These are phyloP conservation scores for Parthenolecanium corni DNA, from an alignment of 2,888 invertebrate genomes.

Conservation along the genomic window DNA sequence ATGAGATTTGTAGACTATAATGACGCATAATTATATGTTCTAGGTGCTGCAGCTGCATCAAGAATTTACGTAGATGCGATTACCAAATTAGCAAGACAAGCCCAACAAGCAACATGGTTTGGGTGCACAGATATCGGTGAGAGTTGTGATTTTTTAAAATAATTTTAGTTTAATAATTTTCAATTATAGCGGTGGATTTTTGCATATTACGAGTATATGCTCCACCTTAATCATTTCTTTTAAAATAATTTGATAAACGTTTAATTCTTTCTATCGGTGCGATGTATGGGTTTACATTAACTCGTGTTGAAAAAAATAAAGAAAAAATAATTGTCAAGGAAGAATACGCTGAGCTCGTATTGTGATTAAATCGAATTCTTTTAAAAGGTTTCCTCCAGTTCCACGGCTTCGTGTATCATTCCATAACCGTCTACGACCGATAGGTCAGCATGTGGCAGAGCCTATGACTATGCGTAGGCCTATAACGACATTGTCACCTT, in stretches of 20 bases:
- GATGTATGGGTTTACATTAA: too few relatives aligned
- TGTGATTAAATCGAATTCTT: not conserved
- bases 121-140: slow-evolving; percentile 84
- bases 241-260: too few relatives aligned
- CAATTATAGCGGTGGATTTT: not conserved
- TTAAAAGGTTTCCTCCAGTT: slow-evolving; percentile 14
- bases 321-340: too few relatives aligned
- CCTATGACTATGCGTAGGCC: not conserved
- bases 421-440: not conserved
- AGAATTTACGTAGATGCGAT: slow-evolving; percentile 78
- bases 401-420: slow-evolving; percentile 9
- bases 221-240: not conserved
- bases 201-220: not conserved
- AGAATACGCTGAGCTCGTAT: slow-evolving; percentile 12
- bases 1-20: too few relatives aligned
- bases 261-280: too few relatives aligned
- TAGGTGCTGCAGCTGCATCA: slow-evolving; percentile 79
- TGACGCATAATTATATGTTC: slow-evolving; percentile 25
- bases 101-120: slow-evolving; percentile 80
- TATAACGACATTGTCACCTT: slow-evolving; percentile 5
- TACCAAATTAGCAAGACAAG: slow-evolving; percentile 74
- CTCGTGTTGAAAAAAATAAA: too few relatives aligned
- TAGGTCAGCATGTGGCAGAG: not conserved
- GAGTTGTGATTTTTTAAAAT: slow-evolving; percentile 38
- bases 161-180: not conserved